phyloP scores from a whole-genome alignment of 2,888 invertebrate species.

The Autographa gamma region DNA sequence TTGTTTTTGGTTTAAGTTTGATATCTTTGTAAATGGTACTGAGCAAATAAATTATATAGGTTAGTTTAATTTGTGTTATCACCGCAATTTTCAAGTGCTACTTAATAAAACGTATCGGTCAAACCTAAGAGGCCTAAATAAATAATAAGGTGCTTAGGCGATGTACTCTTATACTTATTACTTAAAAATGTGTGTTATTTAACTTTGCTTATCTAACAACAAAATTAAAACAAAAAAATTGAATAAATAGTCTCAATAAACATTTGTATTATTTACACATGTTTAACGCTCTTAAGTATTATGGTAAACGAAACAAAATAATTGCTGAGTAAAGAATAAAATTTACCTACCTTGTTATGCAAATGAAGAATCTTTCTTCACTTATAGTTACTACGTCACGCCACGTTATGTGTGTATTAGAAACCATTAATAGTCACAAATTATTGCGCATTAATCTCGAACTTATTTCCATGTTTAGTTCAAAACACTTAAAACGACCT shows the following conservation, averaged over 20 bases:
- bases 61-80: background rate
- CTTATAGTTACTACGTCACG: background rate
- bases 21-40: background rate
- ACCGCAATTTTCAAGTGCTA: background rate
- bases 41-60: background rate
- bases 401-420: background rate
- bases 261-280: too few relatives aligned
- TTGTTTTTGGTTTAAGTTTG: background rate
- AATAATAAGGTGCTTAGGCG: background rate
- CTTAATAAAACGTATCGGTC: slow-evolving; percentile 34
- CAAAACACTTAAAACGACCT: background rate
- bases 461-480: slow-evolving; percentile 6
- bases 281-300: too few relatives aligned
- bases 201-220: background rate
- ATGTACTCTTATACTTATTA: background rate
- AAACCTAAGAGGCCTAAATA: slow-evolving; percentile 20
- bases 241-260: too few relatives aligned
- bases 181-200: background rate
- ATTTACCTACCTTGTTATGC: too few relatives aligned
- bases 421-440: background rate
- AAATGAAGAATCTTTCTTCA: too few relatives aligned
- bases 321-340: too few relatives aligned
- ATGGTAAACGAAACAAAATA: too few relatives aligned
- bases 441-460: slow-evolving; percentile 1
- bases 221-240: background rate